Conservation (phyloP, 2,113 vertebrate genomes). For the Mus pahari region DNA sequence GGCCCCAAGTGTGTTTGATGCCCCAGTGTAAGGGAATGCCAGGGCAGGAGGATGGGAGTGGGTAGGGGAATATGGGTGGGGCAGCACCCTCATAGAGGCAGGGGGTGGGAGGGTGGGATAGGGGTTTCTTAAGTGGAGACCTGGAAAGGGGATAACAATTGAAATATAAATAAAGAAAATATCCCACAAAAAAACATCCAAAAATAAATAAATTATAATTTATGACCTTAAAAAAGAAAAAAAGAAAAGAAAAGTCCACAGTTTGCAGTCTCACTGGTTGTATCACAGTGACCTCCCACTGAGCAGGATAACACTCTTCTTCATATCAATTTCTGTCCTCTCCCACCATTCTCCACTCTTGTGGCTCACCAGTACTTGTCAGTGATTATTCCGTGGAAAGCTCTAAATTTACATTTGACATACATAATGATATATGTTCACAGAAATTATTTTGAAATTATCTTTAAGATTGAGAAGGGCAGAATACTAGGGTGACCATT, state of each 20-base stretch:
- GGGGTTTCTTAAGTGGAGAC: no score
- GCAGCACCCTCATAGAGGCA: no score
- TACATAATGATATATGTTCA: not conserved
- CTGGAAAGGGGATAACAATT: no score
- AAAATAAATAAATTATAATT: no score
- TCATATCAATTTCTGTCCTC: not conserved
- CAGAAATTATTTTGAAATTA: conserved; percentile 49
- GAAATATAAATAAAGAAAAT: no score
- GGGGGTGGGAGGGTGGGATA: no score
- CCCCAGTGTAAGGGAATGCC: no score
- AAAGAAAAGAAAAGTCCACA: not conserved
- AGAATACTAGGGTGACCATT: not conserved
- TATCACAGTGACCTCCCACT: not conserved
- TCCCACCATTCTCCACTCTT: not conserved
- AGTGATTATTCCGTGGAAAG: not conserved
- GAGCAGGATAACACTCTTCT: not conserved
- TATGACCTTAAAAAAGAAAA: no score
- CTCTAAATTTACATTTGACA: not conserved
- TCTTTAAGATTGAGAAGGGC: not conserved
- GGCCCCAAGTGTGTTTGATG: no score
- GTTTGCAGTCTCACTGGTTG: not conserved
- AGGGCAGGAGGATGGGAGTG: no score
- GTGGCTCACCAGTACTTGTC: not conserved
- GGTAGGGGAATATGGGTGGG: no score
- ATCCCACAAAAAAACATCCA: no score